A percentile compares a stretch with the other conserved stretches of the same genome.
Evolutionary conservation across 2,113 vertebrate genomes (phyloP).

Genomic region (Salminus brasiliensis): DNA sequence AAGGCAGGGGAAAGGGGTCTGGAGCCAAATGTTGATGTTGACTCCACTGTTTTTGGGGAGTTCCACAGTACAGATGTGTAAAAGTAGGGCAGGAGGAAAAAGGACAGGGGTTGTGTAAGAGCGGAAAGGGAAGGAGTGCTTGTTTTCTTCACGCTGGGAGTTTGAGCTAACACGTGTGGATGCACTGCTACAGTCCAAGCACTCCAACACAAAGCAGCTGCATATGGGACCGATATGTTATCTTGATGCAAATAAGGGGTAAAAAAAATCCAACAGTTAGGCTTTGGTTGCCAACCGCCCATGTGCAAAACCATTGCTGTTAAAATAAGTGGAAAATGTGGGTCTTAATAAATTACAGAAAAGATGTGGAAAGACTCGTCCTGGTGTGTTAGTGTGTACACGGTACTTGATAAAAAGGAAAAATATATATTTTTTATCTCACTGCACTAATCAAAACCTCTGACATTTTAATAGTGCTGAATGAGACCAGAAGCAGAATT

Average conservation of each 20-base stretch:
- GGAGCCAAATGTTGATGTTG: conserved; percentile 43
- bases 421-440: no score
- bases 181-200: conserved; percentile 37
- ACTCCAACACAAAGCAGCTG: background rate
- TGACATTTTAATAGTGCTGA: background rate
- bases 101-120: conserved; percentile 61
- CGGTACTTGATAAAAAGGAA: background rate
- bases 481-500: background rate
- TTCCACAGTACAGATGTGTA: conserved; percentile 65
- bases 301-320: background rate
- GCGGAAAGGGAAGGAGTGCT: conserved; percentile 45
- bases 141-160: conserved; percentile 48
- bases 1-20: conserved; percentile 15
- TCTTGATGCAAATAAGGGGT: background rate
- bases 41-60: conserved; percentile 57
- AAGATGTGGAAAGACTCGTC: background rate
- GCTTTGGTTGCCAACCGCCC: background rate
- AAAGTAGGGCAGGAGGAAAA: conserved; percentile 55
- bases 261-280: background rate
- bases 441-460: background rate
- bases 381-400: background rate
- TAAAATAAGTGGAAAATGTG: background rate
- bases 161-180: conserved; percentile 54
- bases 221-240: background rate
- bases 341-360: background rate